phyloP scores from a whole-genome alignment of 2,113 vertebrate species.

The Pungitius pungitius region DNA sequence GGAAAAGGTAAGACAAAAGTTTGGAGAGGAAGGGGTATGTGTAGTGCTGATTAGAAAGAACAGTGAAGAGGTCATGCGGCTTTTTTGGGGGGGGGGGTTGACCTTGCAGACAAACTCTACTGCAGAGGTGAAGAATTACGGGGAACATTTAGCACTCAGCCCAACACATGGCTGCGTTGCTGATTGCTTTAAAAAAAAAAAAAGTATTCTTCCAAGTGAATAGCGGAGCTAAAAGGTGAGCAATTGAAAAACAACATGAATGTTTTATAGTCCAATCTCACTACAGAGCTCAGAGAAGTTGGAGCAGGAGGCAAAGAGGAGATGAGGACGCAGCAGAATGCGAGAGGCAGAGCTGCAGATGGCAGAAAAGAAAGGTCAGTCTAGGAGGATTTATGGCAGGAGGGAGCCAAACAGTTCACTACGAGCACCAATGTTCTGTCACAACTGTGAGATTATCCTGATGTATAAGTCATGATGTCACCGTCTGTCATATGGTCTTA shows the following conservation, averaged over 20 bases:
- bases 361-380: conserved; percentile 54
- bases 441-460: conserved; percentile 48
- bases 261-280: conserved; percentile 78
- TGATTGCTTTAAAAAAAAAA: no score
- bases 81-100: not conserved
- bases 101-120: conserved; percentile 39
- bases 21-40: conserved; percentile 15
- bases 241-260: conserved; percentile 79
- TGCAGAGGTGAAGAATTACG: conserved; percentile 16
- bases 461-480: conserved; percentile 39
- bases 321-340: conserved; percentile 41
- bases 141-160: conserved; percentile 31
- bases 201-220: conserved; percentile 52
- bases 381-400: conserved; percentile 21
- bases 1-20: conserved; percentile 13
- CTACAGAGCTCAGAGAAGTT: conserved; percentile 33
- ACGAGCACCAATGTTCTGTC: conserved; percentile 21
- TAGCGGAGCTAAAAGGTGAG: conserved; percentile 61
- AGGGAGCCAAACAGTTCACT: not conserved
- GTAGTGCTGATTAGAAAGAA: conserved; percentile 12
- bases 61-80: conserved; percentile 11
- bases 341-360: conserved; percentile 27
- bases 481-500: not conserved
- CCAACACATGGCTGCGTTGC: conserved; percentile 54
- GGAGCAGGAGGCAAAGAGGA: conserved; percentile 40